These are phyloP conservation scores for Carabus problematicus DNA, from an alignment of 2,888 invertebrate species.

Conservation along the genomic window DNA sequence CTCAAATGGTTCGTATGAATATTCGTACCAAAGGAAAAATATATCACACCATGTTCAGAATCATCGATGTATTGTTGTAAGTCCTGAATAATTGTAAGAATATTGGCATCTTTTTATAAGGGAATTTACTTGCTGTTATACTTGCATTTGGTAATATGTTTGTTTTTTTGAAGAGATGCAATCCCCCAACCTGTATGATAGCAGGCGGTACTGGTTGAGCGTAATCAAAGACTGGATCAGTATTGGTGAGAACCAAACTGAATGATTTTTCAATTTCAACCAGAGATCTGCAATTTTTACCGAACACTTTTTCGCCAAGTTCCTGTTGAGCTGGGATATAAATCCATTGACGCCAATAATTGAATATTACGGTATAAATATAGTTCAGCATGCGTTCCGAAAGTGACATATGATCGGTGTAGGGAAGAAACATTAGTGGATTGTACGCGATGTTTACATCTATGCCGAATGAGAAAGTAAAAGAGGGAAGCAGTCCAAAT, in stretches of 20 bases:
- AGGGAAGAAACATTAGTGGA: too few relatives aligned
- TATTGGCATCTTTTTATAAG: too few relatives aligned
- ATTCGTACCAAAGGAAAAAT: conserved; percentile 55
- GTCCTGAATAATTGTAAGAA: conserved; percentile 47
- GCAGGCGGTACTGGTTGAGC: conserved; percentile 53
- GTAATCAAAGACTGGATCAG: conserved; percentile 50
- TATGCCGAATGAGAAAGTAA: conserved; percentile 6
- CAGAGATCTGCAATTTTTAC: conserved; percentile 47
- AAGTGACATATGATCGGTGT: too few relatives aligned
- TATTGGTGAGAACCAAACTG: conserved; percentile 52
- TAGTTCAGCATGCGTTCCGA: too few relatives aligned
- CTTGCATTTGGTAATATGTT: conserved; percentile 50
- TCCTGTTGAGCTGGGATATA: too few relatives aligned
- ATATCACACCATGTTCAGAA: conserved; percentile 52
- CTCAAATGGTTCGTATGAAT: conserved; percentile 49
- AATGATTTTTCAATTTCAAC: conserved; percentile 49
- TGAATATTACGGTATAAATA: too few relatives aligned
- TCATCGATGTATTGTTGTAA: conserved; percentile 50
- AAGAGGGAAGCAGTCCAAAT: conserved; percentile 10
- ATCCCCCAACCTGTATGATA: conserved; percentile 55
- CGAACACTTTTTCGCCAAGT: conserved; percentile 23
- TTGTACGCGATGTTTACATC: conserved; percentile 11
- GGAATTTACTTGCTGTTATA: not conserved
- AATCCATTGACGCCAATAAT: too few relatives aligned
- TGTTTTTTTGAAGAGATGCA: conserved; percentile 50